phyloP scores from a whole-genome alignment of 2,113 vertebrate genomes.

The Thalassarche chlororhynchos region DNA sequence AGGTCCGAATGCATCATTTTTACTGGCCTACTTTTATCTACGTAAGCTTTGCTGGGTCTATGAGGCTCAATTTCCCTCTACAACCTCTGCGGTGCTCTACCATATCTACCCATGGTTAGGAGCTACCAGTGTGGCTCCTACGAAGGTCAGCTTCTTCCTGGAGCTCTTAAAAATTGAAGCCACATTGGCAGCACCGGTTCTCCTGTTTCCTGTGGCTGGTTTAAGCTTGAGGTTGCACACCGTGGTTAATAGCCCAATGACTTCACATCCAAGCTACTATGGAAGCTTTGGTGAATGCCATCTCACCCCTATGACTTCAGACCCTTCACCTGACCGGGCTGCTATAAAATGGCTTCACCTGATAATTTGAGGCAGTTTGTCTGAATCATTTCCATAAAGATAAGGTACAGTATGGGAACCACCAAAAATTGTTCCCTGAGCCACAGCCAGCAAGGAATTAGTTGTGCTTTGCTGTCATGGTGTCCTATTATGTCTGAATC shows the following conservation, averaged over 20 bases:
- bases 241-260: background rate
- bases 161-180: background rate
- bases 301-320: background rate
- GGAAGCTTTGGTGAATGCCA: background rate
- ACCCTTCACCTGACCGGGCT: background rate
- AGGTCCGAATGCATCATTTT: background rate
- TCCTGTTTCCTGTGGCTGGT: background rate
- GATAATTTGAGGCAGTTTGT: background rate
- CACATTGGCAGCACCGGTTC: background rate
- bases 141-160: accelerated
- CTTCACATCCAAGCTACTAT: background rate
- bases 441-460: background rate
- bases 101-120: accelerated
- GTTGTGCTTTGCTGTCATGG: background rate
- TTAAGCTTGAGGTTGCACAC: background rate
- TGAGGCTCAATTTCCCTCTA: background rate
- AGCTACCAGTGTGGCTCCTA: background rate
- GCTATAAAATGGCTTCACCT: background rate
- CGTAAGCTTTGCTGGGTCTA: background rate
- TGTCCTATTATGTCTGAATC: background rate
- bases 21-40: background rate
- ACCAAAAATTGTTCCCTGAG: background rate
- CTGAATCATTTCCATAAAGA: constrained; percentile 8
- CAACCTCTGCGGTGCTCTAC: background rate
- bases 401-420: background rate